These are phyloP conservation scores for Tribolium castaneum DNA, from an alignment of 1,140 invertebrate species.

Conservation along the genomic window DNA sequence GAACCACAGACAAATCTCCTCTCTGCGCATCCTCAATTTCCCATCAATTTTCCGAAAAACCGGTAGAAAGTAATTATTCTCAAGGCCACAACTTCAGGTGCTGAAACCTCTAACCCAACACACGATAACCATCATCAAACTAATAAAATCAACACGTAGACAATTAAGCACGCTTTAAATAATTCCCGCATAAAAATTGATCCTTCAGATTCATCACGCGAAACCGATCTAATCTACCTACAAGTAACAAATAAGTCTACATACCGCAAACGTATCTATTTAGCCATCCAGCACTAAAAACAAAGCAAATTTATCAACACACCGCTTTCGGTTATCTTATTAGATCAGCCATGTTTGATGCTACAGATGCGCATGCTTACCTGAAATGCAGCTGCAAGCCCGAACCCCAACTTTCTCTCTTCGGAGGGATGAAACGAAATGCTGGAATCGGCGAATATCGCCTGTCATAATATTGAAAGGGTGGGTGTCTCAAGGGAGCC, in stretches of 20 bases:
- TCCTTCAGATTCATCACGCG: not conserved
- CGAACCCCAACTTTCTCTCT: conserved; percentile 15
- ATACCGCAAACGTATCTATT: conserved; percentile 18
- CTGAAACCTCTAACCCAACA: not conserved
- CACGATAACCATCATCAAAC: not conserved
- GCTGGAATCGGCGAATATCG: not conserved
- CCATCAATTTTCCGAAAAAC: not conserved
- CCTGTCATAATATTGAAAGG: conserved; percentile 31
- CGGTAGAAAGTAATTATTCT: not conserved
- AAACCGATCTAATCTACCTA: conserved; percentile 10
- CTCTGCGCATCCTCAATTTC: not conserved
- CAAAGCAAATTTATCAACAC: not conserved
- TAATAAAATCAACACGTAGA: not conserved
- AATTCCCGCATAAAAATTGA: not conserved
- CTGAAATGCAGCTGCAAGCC: conserved; percentile 19
- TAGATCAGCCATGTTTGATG: conserved; percentile 41
- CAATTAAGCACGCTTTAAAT: not conserved
- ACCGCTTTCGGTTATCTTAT: conserved; percentile 18
- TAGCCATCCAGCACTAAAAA: not conserved
- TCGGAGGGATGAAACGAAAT: not conserved
- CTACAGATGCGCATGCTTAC: conserved; percentile 25
- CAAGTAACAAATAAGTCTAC: not conserved
- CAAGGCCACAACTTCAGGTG: not conserved
- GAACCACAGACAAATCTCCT: not conserved
- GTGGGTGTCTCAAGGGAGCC: not conserved